Evolutionary conservation across 2,888 invertebrate species (phyloP).

Genomic region (Ariolimax columbianus): DNA sequence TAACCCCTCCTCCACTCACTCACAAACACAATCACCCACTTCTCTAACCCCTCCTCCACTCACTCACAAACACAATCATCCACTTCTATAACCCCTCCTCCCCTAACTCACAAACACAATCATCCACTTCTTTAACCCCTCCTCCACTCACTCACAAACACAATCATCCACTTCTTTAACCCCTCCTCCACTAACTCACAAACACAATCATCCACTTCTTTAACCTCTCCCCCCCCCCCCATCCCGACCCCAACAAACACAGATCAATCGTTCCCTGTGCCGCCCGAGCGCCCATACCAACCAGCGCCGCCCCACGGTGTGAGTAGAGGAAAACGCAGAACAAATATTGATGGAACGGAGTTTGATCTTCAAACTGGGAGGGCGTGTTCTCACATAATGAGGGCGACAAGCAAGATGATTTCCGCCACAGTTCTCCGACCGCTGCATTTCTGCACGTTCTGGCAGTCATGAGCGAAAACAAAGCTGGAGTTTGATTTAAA

Average conservation of each 20-base stretch:
- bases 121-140: too few species aligned
- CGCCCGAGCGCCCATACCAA: neutral
- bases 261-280: neutral
- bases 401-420: conserved; percentile 31
- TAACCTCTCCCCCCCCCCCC: neutral
- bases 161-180: too few species aligned
- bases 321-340: conserved; percentile 4
- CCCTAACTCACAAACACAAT: too few species aligned
- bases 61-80: too few species aligned
- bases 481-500: conserved; percentile 34
- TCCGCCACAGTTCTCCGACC: conserved; percentile 14
- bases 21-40: too few species aligned
- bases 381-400: conserved; percentile 46
- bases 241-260: neutral
- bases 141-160: too few species aligned
- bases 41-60: too few species aligned
- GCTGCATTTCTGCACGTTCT: conserved; percentile 18
- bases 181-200: too few species aligned
- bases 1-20: too few species aligned
- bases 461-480: conserved; percentile 17
- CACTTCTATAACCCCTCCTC: too few species aligned
- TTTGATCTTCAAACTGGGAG: conserved; percentile 26
- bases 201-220: too few species aligned
- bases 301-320: conserved; percentile 3
- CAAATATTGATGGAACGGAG: conserved; percentile 45